A percentile compares a stretch with the other conserved stretches of the same genome.
These are phyloP conservation scores for Plestiodon gilberti DNA, from an alignment of 2,113 vertebrate genomes.

Conservation along the genomic window DNA sequence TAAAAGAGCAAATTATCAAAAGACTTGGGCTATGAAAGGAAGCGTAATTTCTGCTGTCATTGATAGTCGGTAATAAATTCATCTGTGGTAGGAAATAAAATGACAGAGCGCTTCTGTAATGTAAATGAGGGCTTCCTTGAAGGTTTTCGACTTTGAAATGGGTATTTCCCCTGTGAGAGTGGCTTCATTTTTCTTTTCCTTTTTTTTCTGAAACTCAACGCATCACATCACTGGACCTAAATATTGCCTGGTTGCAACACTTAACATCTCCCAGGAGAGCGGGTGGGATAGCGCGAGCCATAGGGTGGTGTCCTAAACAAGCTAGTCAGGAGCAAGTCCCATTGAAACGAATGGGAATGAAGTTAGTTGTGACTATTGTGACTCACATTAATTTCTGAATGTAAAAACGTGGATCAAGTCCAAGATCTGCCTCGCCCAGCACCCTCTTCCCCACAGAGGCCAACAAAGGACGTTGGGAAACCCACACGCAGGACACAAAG, in stretches of 20 bases:
- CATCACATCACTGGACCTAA: conserved; percentile 66
- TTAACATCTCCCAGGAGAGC: conserved; percentile 57
- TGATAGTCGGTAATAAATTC: conserved; percentile 66
- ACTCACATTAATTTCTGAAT: no score
- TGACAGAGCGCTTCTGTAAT: conserved; percentile 66
- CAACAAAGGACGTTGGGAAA: no score
- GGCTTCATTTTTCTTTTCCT: conserved; percentile 59
- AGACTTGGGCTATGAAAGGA: conserved; percentile 57
- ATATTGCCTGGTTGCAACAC: conserved; percentile 60
- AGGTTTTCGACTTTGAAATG: conserved; percentile 68
- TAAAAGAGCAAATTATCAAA: conserved; percentile 55
- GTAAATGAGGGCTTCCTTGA: conserved; percentile 71
- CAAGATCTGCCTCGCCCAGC: no score
- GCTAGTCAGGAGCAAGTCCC: no score
- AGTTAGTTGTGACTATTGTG: no score
- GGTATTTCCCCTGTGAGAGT: conserved; percentile 63
- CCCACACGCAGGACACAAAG: not conserved
- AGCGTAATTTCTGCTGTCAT: conserved; percentile 55
- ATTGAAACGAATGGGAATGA: no score
- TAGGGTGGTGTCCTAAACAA: no score
- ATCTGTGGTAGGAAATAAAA: conserved; percentile 61
- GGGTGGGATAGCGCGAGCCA: no score
- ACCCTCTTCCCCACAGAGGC: not conserved
- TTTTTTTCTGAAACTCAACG: not conserved
- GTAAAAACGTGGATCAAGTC: no score